phyloP scores from a whole-genome alignment of 2,888 invertebrate species.

The Gymnocheta viridis region DNA sequence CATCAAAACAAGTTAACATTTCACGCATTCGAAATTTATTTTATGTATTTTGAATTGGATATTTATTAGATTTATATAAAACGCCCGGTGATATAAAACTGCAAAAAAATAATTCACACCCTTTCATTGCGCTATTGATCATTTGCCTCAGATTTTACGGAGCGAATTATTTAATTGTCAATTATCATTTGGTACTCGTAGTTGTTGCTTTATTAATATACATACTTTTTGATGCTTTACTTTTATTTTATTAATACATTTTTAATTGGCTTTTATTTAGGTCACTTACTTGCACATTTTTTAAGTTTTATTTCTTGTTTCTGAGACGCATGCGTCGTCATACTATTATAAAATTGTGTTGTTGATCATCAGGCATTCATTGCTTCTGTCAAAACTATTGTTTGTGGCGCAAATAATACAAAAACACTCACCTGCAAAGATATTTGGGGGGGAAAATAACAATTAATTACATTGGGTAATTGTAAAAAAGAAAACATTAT shows the following conservation, averaged over 20 bases:
- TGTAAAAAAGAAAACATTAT: background rate
- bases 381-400: background rate
- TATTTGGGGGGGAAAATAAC: background rate
- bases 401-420: background rate
- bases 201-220: background rate
- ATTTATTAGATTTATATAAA: background rate
- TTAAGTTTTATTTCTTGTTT: background rate
- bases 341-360: background rate
- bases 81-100: background rate
- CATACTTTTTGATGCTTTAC: background rate
- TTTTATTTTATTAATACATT: background rate
- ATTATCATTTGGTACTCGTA: background rate
- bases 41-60: background rate
- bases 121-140: background rate
- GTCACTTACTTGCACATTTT: constrained; percentile 50
- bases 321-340: constrained; percentile 2
- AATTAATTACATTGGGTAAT: constrained; percentile 23
- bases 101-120: background rate
- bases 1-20: background rate
- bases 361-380: background rate
- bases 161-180: background rate
- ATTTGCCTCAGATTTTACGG: background rate
- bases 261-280: constrained; percentile 12
- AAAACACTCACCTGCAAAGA: constrained; percentile 62
- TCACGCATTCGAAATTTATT: background rate